A percentile compares a stretch with the other conserved stretches of the same genome.
Conservation (phyloP, 2,113 vertebrate species). For the Emydura subglobosa region DNA sequence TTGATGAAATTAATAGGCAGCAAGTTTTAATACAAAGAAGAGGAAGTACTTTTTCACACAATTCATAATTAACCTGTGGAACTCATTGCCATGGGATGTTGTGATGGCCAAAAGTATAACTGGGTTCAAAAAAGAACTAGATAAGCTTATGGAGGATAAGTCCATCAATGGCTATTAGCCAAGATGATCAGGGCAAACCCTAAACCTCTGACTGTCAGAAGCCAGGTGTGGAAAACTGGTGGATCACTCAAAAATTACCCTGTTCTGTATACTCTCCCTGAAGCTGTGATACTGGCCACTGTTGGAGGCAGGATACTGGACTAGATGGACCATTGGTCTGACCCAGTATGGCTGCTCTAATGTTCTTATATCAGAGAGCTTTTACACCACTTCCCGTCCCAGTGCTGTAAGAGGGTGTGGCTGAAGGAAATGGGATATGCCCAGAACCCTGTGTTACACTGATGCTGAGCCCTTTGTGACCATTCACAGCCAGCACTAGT, state of each 20-base stretch:
- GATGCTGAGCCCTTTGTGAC: not conserved
- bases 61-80: not conserved
- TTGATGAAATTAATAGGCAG: not conserved
- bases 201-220: not conserved
- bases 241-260: not conserved
- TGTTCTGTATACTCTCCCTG: not conserved
- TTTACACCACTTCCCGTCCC: accelerated
- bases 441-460: not conserved
- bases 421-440: not conserved
- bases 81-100: not conserved
- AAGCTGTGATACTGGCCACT: not conserved
- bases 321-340: not conserved
- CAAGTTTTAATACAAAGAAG: not conserved
- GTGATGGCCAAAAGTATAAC: not conserved
- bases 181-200: not conserved
- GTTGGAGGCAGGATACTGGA: not conserved
- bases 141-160: not conserved
- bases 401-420: not conserved
- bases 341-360: not conserved
- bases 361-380: not conserved
- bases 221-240: not conserved
- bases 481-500: accelerated
- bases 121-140: not conserved
- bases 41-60: not conserved
- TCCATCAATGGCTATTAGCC: not conserved